Conservation (phyloP, 2,888 invertebrate species). For the Formica aserva region DNA sequence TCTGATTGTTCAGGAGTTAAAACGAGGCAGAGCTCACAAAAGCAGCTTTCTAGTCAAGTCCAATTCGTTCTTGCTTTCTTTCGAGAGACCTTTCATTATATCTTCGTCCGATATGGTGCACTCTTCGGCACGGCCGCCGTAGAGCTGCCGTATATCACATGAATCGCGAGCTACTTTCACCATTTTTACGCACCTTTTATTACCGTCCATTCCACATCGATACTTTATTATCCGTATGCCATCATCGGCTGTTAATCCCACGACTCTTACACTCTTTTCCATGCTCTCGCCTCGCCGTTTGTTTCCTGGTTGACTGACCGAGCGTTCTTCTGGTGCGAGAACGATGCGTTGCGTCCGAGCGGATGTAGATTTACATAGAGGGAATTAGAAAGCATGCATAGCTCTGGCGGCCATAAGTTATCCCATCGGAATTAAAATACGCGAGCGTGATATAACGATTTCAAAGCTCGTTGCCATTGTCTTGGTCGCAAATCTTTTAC, state of each 20-base stretch:
- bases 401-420: not conserved
- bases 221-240: conserved; percentile 8
- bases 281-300: not conserved
- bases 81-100: conserved; percentile 45
- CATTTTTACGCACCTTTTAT: conserved; percentile 39
- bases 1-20: conserved; percentile 11
- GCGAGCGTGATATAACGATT: conserved; percentile 33
- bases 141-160: not conserved
- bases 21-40: not conserved
- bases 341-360: conserved; percentile 2
- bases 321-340: conserved; percentile 3
- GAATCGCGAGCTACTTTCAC: conserved; percentile 37
- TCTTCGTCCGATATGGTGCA: conserved; percentile 31
- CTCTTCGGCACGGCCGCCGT: conserved; percentile 19
- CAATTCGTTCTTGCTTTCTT: conserved; percentile 48
- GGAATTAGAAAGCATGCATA: conserved; percentile 43
- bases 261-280: conserved; percentile 24
- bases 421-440: conserved; percentile 27
- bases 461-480: not conserved
- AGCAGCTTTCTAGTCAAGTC: conserved; percentile 41
- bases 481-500: not conserved
- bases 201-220: not conserved
- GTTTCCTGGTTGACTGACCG: conserved; percentile 42
- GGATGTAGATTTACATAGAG: conserved; percentile 25
- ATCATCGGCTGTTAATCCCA: not conserved